phyloP scores from a whole-genome alignment of 2,888 invertebrate species.

The Leptopilina syphax region DNA sequence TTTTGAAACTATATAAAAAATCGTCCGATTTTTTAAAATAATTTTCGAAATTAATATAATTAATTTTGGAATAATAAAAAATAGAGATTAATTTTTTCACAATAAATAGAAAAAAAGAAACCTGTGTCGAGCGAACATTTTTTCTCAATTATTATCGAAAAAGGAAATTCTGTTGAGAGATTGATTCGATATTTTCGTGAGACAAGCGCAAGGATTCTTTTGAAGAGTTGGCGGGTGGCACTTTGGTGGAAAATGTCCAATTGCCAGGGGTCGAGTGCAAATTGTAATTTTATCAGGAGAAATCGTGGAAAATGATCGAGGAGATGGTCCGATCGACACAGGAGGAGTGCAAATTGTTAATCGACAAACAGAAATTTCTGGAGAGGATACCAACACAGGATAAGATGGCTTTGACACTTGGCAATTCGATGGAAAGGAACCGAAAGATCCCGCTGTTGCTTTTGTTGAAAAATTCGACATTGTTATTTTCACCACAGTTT shows the following conservation, averaged over 20 bases:
- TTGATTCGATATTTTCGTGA: conserved; percentile 48
- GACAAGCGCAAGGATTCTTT: conserved; percentile 56
- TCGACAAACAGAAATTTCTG: conserved; percentile 60
- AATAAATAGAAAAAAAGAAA: conserved; percentile 43
- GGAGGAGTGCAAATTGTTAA: conserved; percentile 66
- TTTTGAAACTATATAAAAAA: no score
- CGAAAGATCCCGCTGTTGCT: neutral
- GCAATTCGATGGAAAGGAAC: neutral
- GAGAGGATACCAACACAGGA: conserved; percentile 61
- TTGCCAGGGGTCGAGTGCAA: conserved; percentile 65
- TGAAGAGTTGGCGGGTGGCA: conserved; percentile 58
- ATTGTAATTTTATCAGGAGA: conserved; percentile 64
- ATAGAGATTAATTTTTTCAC: neutral
- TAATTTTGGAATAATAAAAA: neutral
- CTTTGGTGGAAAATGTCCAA: conserved; percentile 66
- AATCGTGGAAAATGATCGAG: conserved; percentile 55
- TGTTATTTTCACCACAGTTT: neutral
- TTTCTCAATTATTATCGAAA: neutral
- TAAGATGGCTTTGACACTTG: conserved; percentile 48
- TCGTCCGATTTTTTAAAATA: no score
- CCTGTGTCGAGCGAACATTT: conserved; percentile 61
- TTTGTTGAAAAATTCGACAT: neutral
- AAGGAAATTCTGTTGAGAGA: conserved; percentile 56
- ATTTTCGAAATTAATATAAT: no score
- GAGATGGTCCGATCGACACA: conserved; percentile 65